Conservation (phyloP, 2,113 vertebrate species). For the Passerina amoena region DNA sequence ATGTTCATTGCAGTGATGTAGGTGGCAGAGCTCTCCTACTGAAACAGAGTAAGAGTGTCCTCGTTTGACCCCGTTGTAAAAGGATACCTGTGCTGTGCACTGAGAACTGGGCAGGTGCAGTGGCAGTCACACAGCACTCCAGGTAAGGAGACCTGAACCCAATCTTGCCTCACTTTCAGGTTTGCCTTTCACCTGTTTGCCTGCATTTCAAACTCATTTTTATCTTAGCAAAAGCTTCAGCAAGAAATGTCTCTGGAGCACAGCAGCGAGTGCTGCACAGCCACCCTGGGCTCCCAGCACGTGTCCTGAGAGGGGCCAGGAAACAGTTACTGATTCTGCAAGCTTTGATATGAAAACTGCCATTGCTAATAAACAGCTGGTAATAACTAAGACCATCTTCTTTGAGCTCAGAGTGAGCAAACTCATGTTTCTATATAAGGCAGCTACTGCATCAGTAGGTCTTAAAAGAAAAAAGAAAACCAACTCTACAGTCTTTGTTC, state of each 20-base stretch:
- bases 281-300: background rate
- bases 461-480: background rate
- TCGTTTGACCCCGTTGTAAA: background rate
- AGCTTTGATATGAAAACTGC: background rate
- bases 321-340: background rate
- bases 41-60: background rate
- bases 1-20: background rate
- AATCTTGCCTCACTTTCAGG: background rate
- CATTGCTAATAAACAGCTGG: background rate
- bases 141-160: background rate
- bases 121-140: background rate
- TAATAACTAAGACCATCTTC: background rate
- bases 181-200: background rate
- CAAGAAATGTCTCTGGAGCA: background rate
- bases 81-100: background rate
- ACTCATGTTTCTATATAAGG: slow-evolving; percentile 30
- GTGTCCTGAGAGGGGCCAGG: background rate
- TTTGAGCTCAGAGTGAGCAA: background rate
- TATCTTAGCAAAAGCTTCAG: background rate
- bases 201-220: background rate
- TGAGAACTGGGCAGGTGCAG: background rate
- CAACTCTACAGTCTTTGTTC: slow-evolving; percentile 11
- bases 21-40: slow-evolving; percentile 30
- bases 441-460: slow-evolving; percentile 10
- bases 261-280: background rate